phyloP scores from a whole-genome alignment of 1,140 invertebrate genomes.

The Heliconius himera region DNA sequence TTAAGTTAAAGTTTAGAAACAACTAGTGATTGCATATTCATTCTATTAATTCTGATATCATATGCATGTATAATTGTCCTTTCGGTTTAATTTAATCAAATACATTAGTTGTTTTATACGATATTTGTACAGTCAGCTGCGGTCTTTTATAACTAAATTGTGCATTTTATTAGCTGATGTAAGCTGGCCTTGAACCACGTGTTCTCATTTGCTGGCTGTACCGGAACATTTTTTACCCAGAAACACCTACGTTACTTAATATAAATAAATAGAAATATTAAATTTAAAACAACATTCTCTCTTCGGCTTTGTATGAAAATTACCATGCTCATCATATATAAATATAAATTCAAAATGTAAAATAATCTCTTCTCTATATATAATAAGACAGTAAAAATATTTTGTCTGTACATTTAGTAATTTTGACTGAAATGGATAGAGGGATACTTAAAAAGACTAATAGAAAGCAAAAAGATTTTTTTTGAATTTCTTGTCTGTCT shows the following conservation, averaged over 20 bases:
- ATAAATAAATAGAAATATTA: conserved; percentile 26
- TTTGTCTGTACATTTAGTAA: too few species aligned
- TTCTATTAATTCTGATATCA: not conserved
- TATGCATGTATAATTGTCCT: not conserved
- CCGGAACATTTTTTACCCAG: conserved; percentile 48
- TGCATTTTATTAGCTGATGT: conserved; percentile 27
- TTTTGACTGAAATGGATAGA: too few species aligned
- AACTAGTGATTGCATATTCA: not conserved
- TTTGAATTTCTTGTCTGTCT: too few species aligned
- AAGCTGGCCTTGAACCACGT: conserved; percentile 36
- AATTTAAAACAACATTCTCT: not conserved
- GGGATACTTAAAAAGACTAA: too few species aligned
- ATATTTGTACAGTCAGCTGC: not conserved
- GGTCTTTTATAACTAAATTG: conserved; percentile 9
- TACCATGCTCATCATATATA: too few species aligned
- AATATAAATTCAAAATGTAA: too few species aligned
- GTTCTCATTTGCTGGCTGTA: conserved; percentile 27
- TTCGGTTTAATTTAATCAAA: not conserved
- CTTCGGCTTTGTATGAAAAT: not conserved
- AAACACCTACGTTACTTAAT: conserved; percentile 42
- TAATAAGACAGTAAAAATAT: too few species aligned
- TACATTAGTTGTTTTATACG: not conserved
- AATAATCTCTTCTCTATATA: too few species aligned
- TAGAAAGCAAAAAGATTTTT: too few species aligned
- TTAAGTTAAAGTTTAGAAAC: too few species aligned